Percentiles rank a stretch among this genome's conserved stretches.
Evolutionary conservation across 1,140 invertebrate species (phyloP).

Genomic region (Caenorhabditis brenneri): DNA sequence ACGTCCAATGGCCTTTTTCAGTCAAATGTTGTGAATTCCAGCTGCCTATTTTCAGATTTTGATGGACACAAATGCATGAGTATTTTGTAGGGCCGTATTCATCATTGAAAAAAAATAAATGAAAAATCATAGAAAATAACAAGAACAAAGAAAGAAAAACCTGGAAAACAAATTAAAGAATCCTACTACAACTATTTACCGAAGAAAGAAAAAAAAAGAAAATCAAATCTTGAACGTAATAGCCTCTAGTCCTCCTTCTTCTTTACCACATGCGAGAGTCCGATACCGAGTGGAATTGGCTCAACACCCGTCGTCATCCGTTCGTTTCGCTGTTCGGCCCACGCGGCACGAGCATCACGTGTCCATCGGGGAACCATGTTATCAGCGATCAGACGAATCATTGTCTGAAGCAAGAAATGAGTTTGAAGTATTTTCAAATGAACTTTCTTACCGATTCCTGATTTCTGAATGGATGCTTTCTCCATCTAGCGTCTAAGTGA

Average conservation of each 20-base stretch:
- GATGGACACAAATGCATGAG: background rate
- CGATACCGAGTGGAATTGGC: constrained; percentile 65
- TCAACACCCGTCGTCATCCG: constrained; percentile 58
- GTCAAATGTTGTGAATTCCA: background rate
- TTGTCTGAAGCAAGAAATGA: constrained; percentile 54
- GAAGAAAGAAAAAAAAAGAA: background rate
- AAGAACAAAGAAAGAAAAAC: constrained; percentile 6
- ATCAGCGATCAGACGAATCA: constrained; percentile 66
- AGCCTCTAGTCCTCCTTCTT: constrained; percentile 58
- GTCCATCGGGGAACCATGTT: constrained; percentile 65
- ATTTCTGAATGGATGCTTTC: constrained; percentile 69
- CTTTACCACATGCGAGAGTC: constrained; percentile 60
- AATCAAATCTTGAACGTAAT: background rate
- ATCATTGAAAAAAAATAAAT: background rate
- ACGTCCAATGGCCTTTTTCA: background rate
- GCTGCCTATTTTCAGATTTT: background rate
- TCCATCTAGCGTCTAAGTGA: constrained; percentile 66
- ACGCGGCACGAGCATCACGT: constrained; percentile 60
- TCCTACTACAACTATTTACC: background rate
- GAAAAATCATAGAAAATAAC: background rate
- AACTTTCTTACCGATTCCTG: constrained; percentile 62
- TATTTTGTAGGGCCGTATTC: background rate
- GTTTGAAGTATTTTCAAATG: background rate
- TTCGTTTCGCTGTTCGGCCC: constrained; percentile 55
- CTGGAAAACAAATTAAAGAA: constrained; percentile 32